These are phyloP conservation scores for Micrasema minimum DNA, from an alignment of 1,140 invertebrate species.

Conservation along the genomic window DNA sequence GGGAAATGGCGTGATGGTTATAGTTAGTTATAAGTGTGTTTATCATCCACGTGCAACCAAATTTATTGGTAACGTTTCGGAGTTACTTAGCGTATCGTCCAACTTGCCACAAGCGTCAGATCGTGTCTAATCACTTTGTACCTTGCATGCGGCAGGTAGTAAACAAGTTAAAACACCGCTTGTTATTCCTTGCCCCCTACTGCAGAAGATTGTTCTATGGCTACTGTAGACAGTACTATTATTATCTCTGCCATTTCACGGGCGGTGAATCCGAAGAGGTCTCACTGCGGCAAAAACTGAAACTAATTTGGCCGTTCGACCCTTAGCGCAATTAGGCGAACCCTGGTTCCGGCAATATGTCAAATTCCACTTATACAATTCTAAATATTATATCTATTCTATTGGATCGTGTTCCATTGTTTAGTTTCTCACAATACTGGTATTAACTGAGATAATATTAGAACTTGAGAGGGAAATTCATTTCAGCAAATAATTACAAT, in stretches of 20 bases:
- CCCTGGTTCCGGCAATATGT: too few species aligned
- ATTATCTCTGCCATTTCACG: conserved; percentile 13
- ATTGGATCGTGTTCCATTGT: too few species aligned
- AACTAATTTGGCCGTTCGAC: conserved; percentile 6
- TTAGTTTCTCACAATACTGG: too few species aligned
- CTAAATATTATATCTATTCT: too few species aligned
- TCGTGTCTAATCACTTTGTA: conserved; percentile 22
- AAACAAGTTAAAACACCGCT: too few species aligned
- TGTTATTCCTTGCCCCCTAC: not conserved
- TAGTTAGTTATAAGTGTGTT: too few species aligned
- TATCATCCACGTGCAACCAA: not conserved
- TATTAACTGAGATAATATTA: too few species aligned
- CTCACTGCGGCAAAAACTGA: not conserved
- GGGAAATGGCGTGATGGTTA: too few species aligned
- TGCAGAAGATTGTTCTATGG: not conserved
- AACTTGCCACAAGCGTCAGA: not conserved
- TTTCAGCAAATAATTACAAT: too few species aligned
- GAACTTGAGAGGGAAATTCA: too few species aligned
- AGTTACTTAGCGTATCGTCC: not conserved
- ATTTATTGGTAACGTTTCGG: not conserved
- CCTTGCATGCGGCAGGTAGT: not conserved
- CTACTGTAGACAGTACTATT: too few species aligned
- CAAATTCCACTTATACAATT: too few species aligned
- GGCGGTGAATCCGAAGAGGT: not conserved
- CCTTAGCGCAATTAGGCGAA: not conserved